Evolutionary conservation across 2,113 vertebrate species (phyloP), one percentile per base, ranked within the genome.

Genomic region (Muntiacus muntjak): DNA sequence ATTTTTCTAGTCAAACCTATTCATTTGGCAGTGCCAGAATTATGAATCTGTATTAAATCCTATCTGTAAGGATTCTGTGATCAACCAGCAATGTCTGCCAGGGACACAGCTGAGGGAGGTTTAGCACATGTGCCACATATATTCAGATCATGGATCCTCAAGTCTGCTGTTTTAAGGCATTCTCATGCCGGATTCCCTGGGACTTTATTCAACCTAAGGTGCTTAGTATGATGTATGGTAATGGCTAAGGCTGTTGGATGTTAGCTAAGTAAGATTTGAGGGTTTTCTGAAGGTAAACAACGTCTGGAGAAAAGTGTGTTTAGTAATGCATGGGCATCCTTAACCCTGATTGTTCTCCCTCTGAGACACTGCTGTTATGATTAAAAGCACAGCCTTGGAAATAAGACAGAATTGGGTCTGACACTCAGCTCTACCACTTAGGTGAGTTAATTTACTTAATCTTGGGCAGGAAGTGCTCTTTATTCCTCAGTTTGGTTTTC

Each of bases 91-190:
- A 16, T 86, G 67, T 86, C 57, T 95, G 28, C 50, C 26, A 14
- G 1, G 7, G 58, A 52, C 23, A 11, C 57, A 9, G 58, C 43
- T 13, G 2, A 12, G 16, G 1, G 40, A 71, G 6, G 8, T 0
- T 90, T 74, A 81, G 19, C 21, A 16, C 7, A 4, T 10, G 16
- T 55, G 11, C n/a, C 52, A 26, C 2, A 0, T 47, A 5, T 87
- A 14, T 74, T 89, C 28, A 79, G 52, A 45, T 7, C 33, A 5
- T 57, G n/a, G 13, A 64, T 45, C n/a, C 36, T 91, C 14, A 43
- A 43, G 57, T 58, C 21, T 78, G 50, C 9, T 74, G 5, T 84
- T 88, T 54, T 47, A 50, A 67, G 17, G 84, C n/a, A 26, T 88
- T 71, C 7, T 57, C 25, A 25, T n/a, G 25, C 87, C 14, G 58